phyloP scores from a whole-genome alignment of 2,888 invertebrate species.

The Allygus modestus region DNA sequence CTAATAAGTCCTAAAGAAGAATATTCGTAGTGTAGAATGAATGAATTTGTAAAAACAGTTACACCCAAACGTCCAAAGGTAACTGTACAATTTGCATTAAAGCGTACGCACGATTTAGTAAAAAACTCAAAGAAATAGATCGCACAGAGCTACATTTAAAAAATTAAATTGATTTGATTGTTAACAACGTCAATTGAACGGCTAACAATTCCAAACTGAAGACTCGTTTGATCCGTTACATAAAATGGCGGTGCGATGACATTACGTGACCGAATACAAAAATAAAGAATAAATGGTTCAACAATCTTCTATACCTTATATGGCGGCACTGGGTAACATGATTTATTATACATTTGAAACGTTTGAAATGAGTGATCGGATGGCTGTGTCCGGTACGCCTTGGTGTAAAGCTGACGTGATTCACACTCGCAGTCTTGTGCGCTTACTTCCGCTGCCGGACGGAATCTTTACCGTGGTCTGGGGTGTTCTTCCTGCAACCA shows the following conservation, averaged over 20 bases:
- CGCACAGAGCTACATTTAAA: not conserved
- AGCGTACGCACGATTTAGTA: not conserved
- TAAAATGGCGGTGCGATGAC: not conserved
- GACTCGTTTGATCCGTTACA: not conserved
- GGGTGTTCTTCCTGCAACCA: constrained; percentile 72
- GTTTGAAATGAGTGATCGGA: constrained; percentile 51
- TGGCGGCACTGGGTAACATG: constrained; percentile 42
- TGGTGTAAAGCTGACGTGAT: not conserved
- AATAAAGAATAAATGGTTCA: constrained; percentile 54
- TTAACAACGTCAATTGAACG: constrained; percentile 21
- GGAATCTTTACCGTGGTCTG: constrained; percentile 72
- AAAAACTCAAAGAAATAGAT: not conserved
- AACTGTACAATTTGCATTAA: constrained; percentile 47
- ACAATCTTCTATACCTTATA: constrained; percentile 41
- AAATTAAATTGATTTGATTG: constrained; percentile 8
- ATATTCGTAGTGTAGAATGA: constrained; percentile 10
- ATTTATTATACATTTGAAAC: constrained; percentile 49
- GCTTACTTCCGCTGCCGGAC: constrained; percentile 73
- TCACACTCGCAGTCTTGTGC: not conserved
- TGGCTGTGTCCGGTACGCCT: not conserved
- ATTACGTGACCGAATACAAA: constrained; percentile 34
- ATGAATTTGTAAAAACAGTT: constrained; percentile 38
- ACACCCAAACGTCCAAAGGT: constrained; percentile 30
- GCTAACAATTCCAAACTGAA: constrained; percentile 31
- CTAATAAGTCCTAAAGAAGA: constrained; percentile 50